Percentiles rank a stretch among this genome's conserved stretches.
These are phyloP conservation scores for Drosophila sp. DNA, from an alignment of 1,140 invertebrate species.

Conservation along the genomic window DNA sequence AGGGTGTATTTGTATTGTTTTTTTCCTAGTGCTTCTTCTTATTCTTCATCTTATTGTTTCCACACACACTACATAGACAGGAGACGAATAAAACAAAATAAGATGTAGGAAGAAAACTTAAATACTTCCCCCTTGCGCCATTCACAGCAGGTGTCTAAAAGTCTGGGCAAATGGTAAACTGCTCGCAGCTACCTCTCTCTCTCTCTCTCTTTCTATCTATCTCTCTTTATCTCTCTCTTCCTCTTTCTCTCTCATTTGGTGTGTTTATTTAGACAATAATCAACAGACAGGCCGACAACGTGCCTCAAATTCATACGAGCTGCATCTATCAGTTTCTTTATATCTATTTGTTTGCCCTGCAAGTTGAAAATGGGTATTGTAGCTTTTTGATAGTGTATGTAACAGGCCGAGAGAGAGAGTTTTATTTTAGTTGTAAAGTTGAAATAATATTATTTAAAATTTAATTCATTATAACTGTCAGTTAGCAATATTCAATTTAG, in stretches of 20 bases:
- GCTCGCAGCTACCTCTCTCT: background rate
- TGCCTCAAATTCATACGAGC: constrained; percentile 50
- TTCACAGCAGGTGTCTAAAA: constrained; percentile 55
- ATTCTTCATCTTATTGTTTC: too few species aligned
- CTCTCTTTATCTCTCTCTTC: background rate
- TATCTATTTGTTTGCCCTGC: background rate
- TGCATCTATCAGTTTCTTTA: background rate
- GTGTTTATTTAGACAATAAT: constrained; percentile 40
- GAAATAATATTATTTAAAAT: too few species aligned
- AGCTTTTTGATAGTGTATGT: background rate
- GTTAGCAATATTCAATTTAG: too few species aligned
- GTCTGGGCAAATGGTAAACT: constrained; percentile 8
- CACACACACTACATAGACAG: background rate
- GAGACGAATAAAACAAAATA: constrained; percentile 49
- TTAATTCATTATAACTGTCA: too few species aligned
- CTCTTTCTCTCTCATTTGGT: constrained; percentile 18
- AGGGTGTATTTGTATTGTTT: too few species aligned
- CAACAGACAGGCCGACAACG: constrained; percentile 28
- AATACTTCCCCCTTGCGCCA: constrained; percentile 58
- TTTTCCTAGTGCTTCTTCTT: too few species aligned
- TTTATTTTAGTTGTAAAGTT: too few species aligned
- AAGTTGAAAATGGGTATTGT: background rate
- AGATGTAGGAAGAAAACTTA: constrained; percentile 63
- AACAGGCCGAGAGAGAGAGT: too few species aligned
- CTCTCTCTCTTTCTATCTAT: constrained; percentile 10